These are phyloP conservation scores for Nesoenas mayeri DNA, from an alignment of 2,113 vertebrate genomes.

Conservation along the genomic window DNA sequence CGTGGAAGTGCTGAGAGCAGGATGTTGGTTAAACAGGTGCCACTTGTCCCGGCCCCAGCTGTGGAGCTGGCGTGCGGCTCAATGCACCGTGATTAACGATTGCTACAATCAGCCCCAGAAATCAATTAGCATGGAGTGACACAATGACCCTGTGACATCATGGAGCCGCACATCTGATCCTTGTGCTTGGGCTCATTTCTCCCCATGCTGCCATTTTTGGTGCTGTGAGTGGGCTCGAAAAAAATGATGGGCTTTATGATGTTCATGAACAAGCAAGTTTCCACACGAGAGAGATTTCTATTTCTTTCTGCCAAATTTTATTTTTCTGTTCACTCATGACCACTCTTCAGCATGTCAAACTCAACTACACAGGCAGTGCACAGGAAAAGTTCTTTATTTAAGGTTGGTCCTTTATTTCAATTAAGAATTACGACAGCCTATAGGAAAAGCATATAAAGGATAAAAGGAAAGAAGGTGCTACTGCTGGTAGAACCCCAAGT, in stretches of 20 bases:
- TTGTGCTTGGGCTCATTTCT: neutral
- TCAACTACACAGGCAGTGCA: neutral
- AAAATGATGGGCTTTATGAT: neutral
- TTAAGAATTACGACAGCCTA: neutral
- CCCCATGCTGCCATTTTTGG: neutral
- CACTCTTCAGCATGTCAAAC: neutral
- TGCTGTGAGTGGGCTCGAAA: neutral
- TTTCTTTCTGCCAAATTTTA: neutral
- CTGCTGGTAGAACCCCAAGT: neutral
- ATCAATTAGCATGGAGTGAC: conserved; percentile 64
- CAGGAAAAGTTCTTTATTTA: neutral
- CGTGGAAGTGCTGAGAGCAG: conserved; percentile 45
- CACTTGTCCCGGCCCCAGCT: conserved; percentile 60
- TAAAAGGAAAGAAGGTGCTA: neutral
- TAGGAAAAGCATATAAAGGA: neutral
- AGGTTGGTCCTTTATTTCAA: neutral
- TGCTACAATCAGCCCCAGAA: conserved; percentile 64
- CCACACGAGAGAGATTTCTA: neutral
- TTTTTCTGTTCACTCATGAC: neutral
- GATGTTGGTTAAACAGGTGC: conserved; percentile 60
- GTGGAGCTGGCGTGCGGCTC: conserved; percentile 35
- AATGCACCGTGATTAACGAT: conserved; percentile 67
- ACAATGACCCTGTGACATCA: conserved; percentile 59
- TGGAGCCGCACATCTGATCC: conserved; percentile 31
- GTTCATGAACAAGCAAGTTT: conserved; percentile 46